Conservation (phyloP, 2,113 vertebrate genomes). For the Daubentonia madagascariensis region DNA sequence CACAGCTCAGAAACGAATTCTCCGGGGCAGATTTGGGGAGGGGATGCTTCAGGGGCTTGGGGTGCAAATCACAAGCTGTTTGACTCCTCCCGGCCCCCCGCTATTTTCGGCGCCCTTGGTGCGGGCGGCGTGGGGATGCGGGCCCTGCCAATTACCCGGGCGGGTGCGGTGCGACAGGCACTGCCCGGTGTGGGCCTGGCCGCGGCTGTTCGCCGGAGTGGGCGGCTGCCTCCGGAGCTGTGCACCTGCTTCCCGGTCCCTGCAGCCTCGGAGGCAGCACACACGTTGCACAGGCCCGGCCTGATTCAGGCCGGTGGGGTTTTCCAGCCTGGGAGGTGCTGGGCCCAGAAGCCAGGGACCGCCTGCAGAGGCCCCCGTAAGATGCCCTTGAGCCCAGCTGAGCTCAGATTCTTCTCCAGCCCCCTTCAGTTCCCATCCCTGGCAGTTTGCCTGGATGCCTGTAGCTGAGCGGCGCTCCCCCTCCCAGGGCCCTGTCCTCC, state of each 20-base stretch:
- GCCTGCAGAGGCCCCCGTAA: neutral
- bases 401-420: neutral
- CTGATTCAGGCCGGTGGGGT: neutral
- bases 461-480: neutral
- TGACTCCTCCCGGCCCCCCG: neutral
- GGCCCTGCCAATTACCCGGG: neutral
- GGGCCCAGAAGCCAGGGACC: neutral
- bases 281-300: rapidly evolving
- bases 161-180: neutral
- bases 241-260: neutral
- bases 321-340: neutral
- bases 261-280: neutral
- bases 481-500: neutral
- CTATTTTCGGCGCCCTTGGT: neutral
- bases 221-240: neutral
- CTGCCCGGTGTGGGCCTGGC: neutral
- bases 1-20: neutral
- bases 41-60: neutral
- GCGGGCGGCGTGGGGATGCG: neutral
- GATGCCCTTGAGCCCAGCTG: neutral
- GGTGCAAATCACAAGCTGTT: neutral
- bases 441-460: neutral
- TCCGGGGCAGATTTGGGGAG: neutral
- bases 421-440: neutral
- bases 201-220: neutral